phyloP scores from a whole-genome alignment of 2,797 vertebrate genomes.

The Hybognathus amarus region DNA sequence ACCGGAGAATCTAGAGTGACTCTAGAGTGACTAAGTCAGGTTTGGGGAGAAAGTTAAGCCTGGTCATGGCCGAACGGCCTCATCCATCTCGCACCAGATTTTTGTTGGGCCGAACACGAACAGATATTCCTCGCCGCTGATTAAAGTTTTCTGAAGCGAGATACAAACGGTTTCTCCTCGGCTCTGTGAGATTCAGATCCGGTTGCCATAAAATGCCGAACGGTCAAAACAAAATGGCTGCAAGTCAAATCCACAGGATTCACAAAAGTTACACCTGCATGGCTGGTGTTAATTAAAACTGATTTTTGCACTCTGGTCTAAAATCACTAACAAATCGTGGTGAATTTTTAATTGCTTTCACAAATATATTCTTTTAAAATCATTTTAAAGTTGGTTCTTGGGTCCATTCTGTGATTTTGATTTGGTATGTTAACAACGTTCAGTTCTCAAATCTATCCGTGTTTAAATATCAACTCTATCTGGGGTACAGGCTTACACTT shows the following conservation, averaged over 20 bases:
- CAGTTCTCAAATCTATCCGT: background rate
- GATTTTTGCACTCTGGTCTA: background rate
- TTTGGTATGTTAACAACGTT: background rate
- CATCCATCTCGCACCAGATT: slow-evolving; percentile 5
- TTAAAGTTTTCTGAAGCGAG: slow-evolving; percentile 26
- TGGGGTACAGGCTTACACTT: background rate
- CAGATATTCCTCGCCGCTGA: slow-evolving; percentile 10
- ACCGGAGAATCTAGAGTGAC: slow-evolving; percentile 46
- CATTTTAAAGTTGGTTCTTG: background rate
- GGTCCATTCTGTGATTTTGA: background rate
- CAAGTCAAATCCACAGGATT: slow-evolving; percentile 5
- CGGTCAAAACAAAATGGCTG: slow-evolving; percentile 9
- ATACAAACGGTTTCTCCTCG: background rate
- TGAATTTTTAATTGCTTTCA: background rate
- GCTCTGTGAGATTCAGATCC: background rate
- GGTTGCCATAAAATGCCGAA: background rate
- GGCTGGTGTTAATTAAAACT: background rate
- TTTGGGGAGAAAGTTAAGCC: slow-evolving; percentile 52
- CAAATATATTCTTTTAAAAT: background rate
- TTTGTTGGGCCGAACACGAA: background rate
- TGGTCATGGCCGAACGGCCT: background rate
- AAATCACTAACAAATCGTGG: background rate
- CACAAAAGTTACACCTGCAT: background rate
- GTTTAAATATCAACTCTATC: background rate
- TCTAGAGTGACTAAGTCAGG: slow-evolving; percentile 57